phyloP scores from a whole-genome alignment of 1,140 invertebrate genomes.

The Mizuhopecten yessoensis region DNA sequence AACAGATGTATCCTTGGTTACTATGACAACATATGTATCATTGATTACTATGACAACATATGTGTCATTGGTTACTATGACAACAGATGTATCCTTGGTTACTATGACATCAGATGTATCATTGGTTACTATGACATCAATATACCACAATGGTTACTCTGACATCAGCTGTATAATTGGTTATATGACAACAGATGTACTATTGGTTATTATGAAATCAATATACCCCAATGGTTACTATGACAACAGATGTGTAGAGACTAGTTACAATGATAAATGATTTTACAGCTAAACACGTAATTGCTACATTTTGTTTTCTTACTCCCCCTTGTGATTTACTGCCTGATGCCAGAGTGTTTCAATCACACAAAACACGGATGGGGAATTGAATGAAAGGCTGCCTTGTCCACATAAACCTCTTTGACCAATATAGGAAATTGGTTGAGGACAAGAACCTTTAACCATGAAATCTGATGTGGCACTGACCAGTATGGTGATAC shows the following conservation, averaged over 20 bases:
- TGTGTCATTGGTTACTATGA: neutral
- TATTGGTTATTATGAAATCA: too few species aligned
- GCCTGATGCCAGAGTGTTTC: neutral
- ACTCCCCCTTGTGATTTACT: neutral
- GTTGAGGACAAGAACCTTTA: neutral
- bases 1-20: too few species aligned
- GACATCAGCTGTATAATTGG: neutral
- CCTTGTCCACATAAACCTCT: neutral
- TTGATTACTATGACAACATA: neutral
- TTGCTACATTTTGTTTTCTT: neutral
- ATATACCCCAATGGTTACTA: too few species aligned
- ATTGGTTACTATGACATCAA: neutral
- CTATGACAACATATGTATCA: too few species aligned
- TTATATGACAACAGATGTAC: too few species aligned
- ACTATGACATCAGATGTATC: neutral
- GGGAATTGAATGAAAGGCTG: constrained; percentile 25
- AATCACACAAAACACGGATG: constrained; percentile 10
- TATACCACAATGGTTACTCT: neutral
- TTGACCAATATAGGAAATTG: constrained; percentile 23
- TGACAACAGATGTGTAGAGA: too few species aligned
- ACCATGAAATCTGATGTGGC: neutral
- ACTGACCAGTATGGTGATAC: neutral
- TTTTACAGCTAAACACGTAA: neutral
- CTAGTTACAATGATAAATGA: too few species aligned
- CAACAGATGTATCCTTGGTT: neutral